Evolutionary conservation across 2,888 invertebrate genomes (phyloP), one percentile per base, ranked within the genome.

Genomic region (Euzophera pinguis): DNA sequence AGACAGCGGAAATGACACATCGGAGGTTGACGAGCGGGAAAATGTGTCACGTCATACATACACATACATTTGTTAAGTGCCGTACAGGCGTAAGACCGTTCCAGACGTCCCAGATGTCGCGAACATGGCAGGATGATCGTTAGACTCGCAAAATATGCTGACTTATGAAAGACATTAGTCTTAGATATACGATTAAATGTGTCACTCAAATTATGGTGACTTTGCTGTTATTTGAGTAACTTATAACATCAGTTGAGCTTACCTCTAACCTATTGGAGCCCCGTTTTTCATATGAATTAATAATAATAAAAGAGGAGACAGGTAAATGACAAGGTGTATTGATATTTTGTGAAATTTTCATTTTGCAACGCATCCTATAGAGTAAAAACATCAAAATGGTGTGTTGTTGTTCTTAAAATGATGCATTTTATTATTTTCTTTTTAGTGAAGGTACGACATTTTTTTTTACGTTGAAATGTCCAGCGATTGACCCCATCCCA

Each of bases 1-100:
- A 49, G 54, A 47, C 54, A 32, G 3, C 57, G 62, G 62, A 62
- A 62, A 62, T 59, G 61, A 62, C 62, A 53, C 53, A 53, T 62
- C 50, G 53, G 50, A 35, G 51, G 50, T 42, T 51, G 60, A 55
- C 60, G 56, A 39, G 53, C 55, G 53, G 53, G 58, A 59, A 60
- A 62, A 60, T 60, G 55, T 54, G 57, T 51, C 43, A 47, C 12
- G 27, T 51, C 51, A 42, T 13, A 17, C 41, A 16, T 29, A 22
- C n/a, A n/a, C n/a, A n/a, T n/a, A 50, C 32, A 17, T 43, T 13
- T 35, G 51, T 22, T 12, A 42, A 51, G 51, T 50, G 42, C 17
- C 50, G 42, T 22, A 22, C 22, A 22, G 3, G 22, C 22, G 22
- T 37, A 35, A 43, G 35, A 43, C 43, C 16, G 17, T 43, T 50